Conservation (phyloP, 2,888 invertebrate genomes). For the Oligia latruncula region DNA sequence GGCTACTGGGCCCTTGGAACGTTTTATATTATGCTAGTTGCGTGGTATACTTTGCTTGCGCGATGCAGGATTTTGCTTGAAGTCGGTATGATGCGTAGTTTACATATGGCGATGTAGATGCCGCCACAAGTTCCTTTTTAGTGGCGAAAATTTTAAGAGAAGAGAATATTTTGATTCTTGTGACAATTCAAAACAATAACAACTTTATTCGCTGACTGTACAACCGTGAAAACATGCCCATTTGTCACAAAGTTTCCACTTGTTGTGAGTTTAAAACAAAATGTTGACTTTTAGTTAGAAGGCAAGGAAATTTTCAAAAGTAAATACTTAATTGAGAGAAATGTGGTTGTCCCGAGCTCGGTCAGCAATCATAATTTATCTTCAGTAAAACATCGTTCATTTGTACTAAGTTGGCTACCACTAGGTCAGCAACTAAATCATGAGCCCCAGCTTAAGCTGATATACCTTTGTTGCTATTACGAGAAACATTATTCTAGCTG, state of each 20-base stretch:
- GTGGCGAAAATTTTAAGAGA: neutral
- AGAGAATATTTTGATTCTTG: neutral
- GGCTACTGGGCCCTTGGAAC: neutral
- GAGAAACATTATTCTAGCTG: constrained; percentile 2
- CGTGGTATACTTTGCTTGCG: neutral
- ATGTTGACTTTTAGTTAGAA: constrained; percentile 8
- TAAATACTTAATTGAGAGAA: constrained; percentile 18
- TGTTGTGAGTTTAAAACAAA: constrained; percentile 2
- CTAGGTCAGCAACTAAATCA: neutral
- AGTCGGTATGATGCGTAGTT: neutral
- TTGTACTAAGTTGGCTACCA: constrained; percentile 1
- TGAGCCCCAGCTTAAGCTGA: neutral
- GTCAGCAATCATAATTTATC: constrained; percentile 43
- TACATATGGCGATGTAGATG: too few relatives aligned
- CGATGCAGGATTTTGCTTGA: neutral
- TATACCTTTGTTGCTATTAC: neutral
- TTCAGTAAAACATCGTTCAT: constrained; percentile 24
- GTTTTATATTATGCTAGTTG: neutral
- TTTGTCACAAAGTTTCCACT: constrained; percentile 41
- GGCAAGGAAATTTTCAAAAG: constrained; percentile 16
- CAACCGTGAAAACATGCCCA: neutral
- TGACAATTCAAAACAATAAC: neutral
- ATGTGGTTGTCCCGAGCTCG: neutral
- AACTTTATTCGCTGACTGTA: constrained; percentile 2
- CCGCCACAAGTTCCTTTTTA: neutral